Conservation (phyloP, 2,113 vertebrate species). For the Tragulus kanchil region DNA sequence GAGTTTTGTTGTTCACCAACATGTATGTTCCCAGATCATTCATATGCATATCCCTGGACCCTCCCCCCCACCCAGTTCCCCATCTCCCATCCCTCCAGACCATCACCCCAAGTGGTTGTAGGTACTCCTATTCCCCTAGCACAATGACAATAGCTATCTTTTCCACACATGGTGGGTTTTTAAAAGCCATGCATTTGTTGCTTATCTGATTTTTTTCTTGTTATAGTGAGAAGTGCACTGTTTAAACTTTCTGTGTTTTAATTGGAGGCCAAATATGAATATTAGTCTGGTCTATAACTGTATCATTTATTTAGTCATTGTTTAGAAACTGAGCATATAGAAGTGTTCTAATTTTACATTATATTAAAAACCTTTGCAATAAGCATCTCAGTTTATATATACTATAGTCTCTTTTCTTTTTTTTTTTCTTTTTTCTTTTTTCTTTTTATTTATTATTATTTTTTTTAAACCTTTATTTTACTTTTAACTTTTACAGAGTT, state of each 20-base stretch:
- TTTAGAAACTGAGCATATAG: neutral
- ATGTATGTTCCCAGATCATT: too few relatives aligned
- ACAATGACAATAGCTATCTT: too few relatives aligned
- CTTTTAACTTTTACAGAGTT: too few relatives aligned
- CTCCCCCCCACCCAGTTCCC: too few relatives aligned
- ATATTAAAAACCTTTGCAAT: slow-evolving; percentile 35
- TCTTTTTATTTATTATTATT: neutral
- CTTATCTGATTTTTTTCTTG: slow-evolving; percentile 12
- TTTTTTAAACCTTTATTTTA: too few relatives aligned
- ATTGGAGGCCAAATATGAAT: slow-evolving; percentile 1
- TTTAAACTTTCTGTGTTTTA: slow-evolving; percentile 22
- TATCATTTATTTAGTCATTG: slow-evolving; percentile 37
- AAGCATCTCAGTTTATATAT: neutral
- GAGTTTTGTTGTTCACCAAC: too few relatives aligned
- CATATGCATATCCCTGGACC: too few relatives aligned
- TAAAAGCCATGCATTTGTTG: neutral
- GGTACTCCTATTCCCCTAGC: too few relatives aligned
- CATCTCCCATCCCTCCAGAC: too few relatives aligned
- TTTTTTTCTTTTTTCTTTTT: slow-evolving; percentile 37
- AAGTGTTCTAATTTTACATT: slow-evolving; percentile 27
- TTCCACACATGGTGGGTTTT: neutral
- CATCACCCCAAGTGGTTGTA: too few relatives aligned
- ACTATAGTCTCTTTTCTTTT: neutral
- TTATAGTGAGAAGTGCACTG: neutral
- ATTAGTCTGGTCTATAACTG: slow-evolving; percentile 17